Conservation (phyloP, 2,888 invertebrate genomes). For the Callyntrura guangdongensis region DNA sequence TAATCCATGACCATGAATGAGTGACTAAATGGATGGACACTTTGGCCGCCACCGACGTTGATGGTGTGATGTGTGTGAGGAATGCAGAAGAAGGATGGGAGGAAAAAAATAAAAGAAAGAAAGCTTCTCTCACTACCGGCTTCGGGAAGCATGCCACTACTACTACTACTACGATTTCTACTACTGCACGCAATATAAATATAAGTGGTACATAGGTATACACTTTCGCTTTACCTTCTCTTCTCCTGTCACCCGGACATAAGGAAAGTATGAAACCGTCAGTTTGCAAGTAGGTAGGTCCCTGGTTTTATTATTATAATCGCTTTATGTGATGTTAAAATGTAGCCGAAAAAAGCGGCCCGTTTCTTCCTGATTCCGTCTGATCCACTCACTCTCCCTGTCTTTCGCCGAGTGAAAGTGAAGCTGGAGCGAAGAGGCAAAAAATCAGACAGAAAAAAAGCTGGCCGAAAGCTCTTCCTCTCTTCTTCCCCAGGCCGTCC, state of each 20-base stretch:
- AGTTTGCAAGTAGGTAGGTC: constrained; percentile 19
- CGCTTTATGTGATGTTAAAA: constrained; percentile 34
- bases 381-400: not conserved
- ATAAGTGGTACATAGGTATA: no score
- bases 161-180: not conserved
- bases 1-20: constrained; percentile 47
- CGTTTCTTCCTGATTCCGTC: constrained; percentile 33
- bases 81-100: not conserved
- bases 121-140: not conserved
- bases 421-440: constrained; percentile 4
- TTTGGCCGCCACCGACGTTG: not conserved
- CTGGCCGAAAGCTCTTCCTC: not conserved
- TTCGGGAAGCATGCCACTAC: not conserved
- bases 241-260: constrained; percentile 46
- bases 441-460: constrained; percentile 52
- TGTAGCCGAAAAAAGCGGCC: not conserved
- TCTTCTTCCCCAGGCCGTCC: not conserved
- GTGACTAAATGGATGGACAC: not conserved
- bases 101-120: not conserved
- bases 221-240: constrained; percentile 20
- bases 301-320: constrained; percentile 57
- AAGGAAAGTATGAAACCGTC: constrained; percentile 41
- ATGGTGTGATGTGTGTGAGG: not conserved
- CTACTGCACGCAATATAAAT: not conserved
- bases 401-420: constrained; percentile 27